phyloP scores from a whole-genome alignment of 2,797 vertebrate species.

The Anolis apletophallus region DNA sequence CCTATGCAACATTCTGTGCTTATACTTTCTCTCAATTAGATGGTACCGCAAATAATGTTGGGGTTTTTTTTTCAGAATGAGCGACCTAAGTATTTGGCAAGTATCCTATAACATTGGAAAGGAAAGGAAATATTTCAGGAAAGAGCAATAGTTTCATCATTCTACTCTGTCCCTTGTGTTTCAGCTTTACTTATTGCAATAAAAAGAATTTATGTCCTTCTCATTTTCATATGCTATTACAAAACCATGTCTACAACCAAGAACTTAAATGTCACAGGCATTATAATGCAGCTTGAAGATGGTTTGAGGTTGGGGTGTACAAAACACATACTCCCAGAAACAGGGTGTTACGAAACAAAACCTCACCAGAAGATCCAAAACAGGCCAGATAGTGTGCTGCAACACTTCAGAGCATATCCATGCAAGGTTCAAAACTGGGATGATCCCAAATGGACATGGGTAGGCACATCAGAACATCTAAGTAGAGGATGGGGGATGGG shows the following conservation, averaged over 20 bases:
- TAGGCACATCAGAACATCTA: too few species aligned
- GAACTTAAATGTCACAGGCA: neutral
- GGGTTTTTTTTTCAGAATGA: neutral
- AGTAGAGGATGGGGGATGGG: too few species aligned
- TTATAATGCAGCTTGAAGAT: too few species aligned
- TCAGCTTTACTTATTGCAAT: neutral
- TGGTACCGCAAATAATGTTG: too few species aligned
- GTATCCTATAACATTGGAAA: neutral
- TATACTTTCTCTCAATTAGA: neutral
- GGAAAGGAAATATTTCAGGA: neutral
- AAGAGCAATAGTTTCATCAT: too few species aligned
- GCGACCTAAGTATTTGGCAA: neutral
- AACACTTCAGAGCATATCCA: too few species aligned
- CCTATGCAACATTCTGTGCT: neutral
- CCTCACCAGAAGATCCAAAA: too few species aligned
- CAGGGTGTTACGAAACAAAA: too few species aligned
- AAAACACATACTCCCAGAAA: neutral
- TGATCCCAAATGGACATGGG: too few species aligned
- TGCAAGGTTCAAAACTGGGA: too few species aligned
- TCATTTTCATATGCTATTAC: neutral
- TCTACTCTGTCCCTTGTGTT: neutral
- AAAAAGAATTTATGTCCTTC: neutral
- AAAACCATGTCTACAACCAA: neutral
- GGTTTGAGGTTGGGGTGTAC: too few species aligned
- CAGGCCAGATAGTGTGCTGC: too few species aligned